Percentiles rank a stretch among this genome's conserved stretches.
phyloP scores from a whole-genome alignment of 2,888 invertebrate genomes.

The Drosophila nr. fundita region DNA sequence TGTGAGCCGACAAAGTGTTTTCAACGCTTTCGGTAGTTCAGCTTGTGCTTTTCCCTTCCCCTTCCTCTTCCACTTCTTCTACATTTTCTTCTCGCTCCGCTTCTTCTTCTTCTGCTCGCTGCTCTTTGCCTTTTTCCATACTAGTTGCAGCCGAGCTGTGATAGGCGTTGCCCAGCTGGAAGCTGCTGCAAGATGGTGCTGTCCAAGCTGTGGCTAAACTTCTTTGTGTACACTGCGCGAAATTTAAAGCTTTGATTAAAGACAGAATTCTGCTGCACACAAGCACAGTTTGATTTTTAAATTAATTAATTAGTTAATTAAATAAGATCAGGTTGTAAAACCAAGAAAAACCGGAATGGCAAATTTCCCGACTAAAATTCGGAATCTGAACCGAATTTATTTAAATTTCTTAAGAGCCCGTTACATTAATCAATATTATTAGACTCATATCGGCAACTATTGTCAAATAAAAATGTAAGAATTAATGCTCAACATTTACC shows the following conservation, averaged over 20 bases:
- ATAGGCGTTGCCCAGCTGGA: slow-evolving; percentile 75
- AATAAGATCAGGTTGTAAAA: too few species aligned
- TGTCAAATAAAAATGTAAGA: background rate
- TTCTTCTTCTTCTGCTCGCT: background rate
- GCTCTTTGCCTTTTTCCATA: background rate
- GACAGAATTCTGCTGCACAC: too few species aligned
- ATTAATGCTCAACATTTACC: background rate
- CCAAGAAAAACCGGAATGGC: too few species aligned
- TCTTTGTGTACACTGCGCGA: slow-evolving; percentile 34
- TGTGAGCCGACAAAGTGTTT: slow-evolving; percentile 83
- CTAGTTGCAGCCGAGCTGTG: slow-evolving; percentile 35
- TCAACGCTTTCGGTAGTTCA: slow-evolving; percentile 81
- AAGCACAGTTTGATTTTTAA: too few species aligned
- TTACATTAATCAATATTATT: background rate
- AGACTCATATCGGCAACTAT: background rate
- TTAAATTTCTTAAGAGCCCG: background rate
- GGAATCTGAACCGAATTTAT: background rate
- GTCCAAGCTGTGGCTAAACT: slow-evolving; percentile 38
- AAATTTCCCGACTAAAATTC: too few species aligned
- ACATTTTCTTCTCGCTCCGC: background rate
- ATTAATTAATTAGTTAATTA: too few species aligned
- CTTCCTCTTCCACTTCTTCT: background rate
- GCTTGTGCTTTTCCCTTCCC: background rate
- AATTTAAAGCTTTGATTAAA: background rate
- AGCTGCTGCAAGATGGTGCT: slow-evolving; percentile 43